phyloP scores from a whole-genome alignment of 2,888 invertebrate genomes.

The Chaetogeoica ovagalla region DNA sequence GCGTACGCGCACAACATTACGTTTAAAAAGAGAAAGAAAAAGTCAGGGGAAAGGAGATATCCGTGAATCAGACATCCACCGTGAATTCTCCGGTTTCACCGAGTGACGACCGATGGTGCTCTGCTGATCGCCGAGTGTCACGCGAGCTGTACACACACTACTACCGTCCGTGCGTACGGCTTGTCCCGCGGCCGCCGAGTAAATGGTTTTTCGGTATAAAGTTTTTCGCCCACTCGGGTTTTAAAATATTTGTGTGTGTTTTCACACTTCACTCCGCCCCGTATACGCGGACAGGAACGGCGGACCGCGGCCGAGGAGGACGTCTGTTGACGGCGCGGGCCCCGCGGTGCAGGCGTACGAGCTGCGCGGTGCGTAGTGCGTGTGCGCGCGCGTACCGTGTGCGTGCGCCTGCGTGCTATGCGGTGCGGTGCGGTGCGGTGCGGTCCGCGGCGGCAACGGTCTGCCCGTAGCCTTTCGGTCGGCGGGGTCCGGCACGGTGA shows the following conservation, averaged over 20 bases:
- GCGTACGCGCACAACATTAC: no score
- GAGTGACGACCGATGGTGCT: no score
- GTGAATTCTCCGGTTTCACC: no score
- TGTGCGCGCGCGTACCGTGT: constrained; percentile 13
- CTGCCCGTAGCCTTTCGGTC: constrained; percentile 15
- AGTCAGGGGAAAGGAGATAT: no score
- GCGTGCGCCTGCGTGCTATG: neutral
- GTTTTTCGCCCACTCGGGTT: neutral
- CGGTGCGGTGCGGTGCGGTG: constrained; percentile 1
- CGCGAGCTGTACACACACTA: no score
- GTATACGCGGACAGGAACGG: neutral
- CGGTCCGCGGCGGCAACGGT: constrained; percentile 26
- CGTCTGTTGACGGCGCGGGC: neutral
- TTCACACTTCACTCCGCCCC: neutral
- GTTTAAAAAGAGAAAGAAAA: no score
- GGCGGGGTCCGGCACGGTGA: neutral
- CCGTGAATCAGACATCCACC: no score
- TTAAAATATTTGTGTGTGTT: neutral
- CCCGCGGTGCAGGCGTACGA: neutral
- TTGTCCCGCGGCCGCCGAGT: constrained; percentile 1
- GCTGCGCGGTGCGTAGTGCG: constrained; percentile 14
- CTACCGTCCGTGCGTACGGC: no score
- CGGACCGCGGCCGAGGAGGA: neutral
- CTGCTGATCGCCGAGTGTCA: no score
- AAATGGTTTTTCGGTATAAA: constrained; percentile 30